Evolutionary conservation across 2,797 vertebrate genomes (phyloP).

Genomic region (Tokudaia tokunoshimensis): DNA sequence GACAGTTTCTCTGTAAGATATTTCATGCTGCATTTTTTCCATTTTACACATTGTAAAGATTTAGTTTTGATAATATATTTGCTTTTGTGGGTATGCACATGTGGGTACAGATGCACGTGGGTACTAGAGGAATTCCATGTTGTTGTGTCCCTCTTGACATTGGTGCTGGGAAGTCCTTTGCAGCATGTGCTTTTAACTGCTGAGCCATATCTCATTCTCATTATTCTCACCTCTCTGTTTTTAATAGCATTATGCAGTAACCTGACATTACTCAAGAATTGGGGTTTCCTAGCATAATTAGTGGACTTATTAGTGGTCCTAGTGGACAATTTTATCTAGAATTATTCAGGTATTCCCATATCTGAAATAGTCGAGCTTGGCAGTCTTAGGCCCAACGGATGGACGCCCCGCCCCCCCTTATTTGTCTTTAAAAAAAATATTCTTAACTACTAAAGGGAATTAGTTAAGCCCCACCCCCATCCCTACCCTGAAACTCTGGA

Average conservation of each 20-base stretch:
- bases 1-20: constrained; percentile 17
- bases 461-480: not conserved
- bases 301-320: constrained; percentile 46
- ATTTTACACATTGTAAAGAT: constrained; percentile 38
- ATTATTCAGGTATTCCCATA: not conserved
- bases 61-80: not conserved
- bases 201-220: not conserved
- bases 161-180: not conserved
- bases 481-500: not conserved
- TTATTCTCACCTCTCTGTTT: constrained; percentile 35
- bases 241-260: constrained; percentile 23
- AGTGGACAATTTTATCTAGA: constrained; percentile 42
- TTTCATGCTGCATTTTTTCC: constrained; percentile 10
- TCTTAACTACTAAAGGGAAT: constrained; percentile 50
- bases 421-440: constrained; percentile 26
- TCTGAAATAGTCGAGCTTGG: constrained; percentile 50
- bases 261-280: constrained; percentile 26
- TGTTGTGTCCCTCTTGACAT: not conserved
- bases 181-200: not conserved
- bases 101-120: not conserved
- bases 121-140: not conserved
- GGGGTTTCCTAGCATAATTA: constrained; percentile 18
- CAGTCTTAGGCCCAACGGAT: not conserved
- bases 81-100: not conserved
- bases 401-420: not conserved